Conservation (phyloP, 2,113 vertebrate species). For the Zootoca vivipara region DNA sequence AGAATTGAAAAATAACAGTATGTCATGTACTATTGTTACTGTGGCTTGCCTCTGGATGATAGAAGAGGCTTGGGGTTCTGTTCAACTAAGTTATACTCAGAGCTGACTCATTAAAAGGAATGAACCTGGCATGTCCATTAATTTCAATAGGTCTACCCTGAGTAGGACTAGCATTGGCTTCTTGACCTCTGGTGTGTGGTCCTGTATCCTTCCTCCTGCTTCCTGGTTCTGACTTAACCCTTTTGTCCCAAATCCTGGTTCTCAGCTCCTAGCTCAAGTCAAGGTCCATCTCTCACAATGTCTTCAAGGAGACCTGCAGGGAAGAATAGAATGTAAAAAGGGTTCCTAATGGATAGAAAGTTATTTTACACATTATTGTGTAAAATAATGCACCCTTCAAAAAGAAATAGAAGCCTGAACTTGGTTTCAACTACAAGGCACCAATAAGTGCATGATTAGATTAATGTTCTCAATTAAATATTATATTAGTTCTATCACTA, state of each 20-base stretch:
- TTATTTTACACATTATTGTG: background rate
- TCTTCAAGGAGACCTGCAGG: background rate
- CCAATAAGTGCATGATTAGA: background rate
- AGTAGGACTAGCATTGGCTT: no score
- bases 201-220: no score
- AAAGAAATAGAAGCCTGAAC: background rate
- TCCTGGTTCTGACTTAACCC: no score
- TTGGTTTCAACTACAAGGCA: background rate
- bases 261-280: no score
- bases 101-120: no score
- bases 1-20: background rate
- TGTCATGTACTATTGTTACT: background rate
- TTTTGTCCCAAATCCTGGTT: no score
- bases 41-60: background rate
- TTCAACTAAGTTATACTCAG: no score
- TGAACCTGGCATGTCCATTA: no score
- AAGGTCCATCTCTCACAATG: no score
- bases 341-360: background rate
- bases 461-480: background rate
- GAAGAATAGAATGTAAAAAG: background rate
- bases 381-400: background rate
- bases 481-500: slow-evolving; percentile 16
- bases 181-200: no score
- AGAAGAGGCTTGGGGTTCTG: no score
- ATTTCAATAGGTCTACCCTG: no score